Evolutionary conservation across 2,797 vertebrate species (phyloP), one percentile per base, ranked within the genome.

Genomic region (Anabas testudineus): DNA sequence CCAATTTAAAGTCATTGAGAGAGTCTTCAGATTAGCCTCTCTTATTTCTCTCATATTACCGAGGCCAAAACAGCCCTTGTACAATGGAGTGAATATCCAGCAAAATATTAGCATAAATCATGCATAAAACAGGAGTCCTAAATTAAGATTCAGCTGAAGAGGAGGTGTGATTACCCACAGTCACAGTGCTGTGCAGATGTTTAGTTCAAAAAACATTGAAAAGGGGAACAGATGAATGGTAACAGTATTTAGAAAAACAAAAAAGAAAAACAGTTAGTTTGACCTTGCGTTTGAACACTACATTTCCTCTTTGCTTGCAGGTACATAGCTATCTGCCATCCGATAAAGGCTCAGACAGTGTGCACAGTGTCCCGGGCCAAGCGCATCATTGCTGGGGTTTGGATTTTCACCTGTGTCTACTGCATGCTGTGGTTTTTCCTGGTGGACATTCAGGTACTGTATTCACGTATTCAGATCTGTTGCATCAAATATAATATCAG

Each of bases 391-490:
- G 71, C 91, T 0, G 87, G 89, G 0, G 88, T 96, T 41, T 95
- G 95, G 95, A 83, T 88, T 37, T 86, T 93, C 79, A 96, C 90
- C 41, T 95, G 94, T 0, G 34, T 95, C 52, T 95, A 95, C 85
- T 95, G 95, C 87, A 92, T 92, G 89, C 81, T 95, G 49, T 96
- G 96, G 95, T 93, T 95, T 54, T 96, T 96, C 90, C 90, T 96
- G 84, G 94, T 95, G 63, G 95, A 96, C 76, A 95, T 95, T 74
- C 92, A 94, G 51, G 88, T 94, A 18, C 78, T 3, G 10, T 39
- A 49, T 4, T n/a, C n/a, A n/a, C n/a, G n/a, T n/a, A n/a, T n/a
- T n/a, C n/a, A n/a, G n/a, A n/a, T n/a, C 4, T 3, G 21, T 4
- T 19, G 9, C 53, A 5, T 52, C 34, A 30, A 16, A 8, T 9